Percentiles rank a stretch among this genome's conserved stretches.
Evolutionary conservation across 2,797 vertebrate species (phyloP).

Genomic region (Heteromormyrus szaboi): DNA sequence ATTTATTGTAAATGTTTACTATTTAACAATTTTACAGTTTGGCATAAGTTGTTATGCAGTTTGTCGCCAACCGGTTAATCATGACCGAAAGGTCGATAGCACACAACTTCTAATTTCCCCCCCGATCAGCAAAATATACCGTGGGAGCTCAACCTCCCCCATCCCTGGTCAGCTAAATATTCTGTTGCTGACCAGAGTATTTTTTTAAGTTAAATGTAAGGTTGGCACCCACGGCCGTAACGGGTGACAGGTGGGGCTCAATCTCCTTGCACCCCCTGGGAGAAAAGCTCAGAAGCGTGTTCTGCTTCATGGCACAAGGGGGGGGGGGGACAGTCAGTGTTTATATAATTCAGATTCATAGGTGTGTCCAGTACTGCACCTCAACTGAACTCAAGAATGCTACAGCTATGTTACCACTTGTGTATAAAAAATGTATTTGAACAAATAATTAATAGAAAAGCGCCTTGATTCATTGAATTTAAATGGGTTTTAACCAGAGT

Average conservation of each 20-base stretch:
- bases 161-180: background rate
- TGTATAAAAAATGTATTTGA: background rate
- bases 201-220: background rate
- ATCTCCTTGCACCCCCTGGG: background rate
- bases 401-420: background rate
- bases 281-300: background rate
- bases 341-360: background rate
- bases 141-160: background rate
- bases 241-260: background rate
- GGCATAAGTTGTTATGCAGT: background rate
- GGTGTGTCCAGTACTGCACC: background rate
- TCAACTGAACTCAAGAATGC: background rate
- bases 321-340: background rate
- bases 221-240: background rate
- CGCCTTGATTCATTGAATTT: background rate
- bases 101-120: background rate
- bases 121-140: background rate
- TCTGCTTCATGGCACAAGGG: background rate
- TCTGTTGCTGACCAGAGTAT: background rate
- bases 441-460: background rate
- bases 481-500: background rate
- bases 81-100: background rate
- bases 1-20: background rate
- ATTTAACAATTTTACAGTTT: background rate
- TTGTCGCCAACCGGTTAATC: background rate